Evolutionary conservation across 2,888 invertebrate species (phyloP), one percentile per base, ranked within the genome.

Genomic region (Oligia fasciuncula): DNA sequence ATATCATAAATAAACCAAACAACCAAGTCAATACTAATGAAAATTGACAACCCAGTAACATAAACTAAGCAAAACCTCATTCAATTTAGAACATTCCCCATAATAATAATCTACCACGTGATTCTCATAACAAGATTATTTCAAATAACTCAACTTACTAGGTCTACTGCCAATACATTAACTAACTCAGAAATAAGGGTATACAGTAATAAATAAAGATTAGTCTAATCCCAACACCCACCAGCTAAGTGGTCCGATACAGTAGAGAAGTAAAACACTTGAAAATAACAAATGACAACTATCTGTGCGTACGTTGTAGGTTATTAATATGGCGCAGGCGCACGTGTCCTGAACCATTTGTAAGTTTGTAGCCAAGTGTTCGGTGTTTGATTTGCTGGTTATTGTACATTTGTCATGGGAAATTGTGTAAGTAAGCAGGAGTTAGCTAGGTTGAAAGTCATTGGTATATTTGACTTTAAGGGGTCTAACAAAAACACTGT

Each of bases 281-380:
- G 88, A 87, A 91, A 90, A 91, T 94, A 93, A 94, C 90, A 92
- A 94, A 95, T 95, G 94, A 86, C 81, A 57, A 90, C 93, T 91
- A 93, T 95, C 91, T 87, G 84, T 85, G 87, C 85, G 88, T 92
- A 92, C 92, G 92, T 90, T 93, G 95, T 95, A 90, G 76, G 87
- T 92, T 91, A 95, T 95, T 95, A 95, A 95, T 95, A 94, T 91
- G 78, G 87, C 89, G 94, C 95, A 94, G 77, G 86, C 88, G 94
- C 95, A 95, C 95, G 95, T 95, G 86, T 91, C 62, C 40, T 23
- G 67, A 35, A 35, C 51, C 57, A 62, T 77, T 88, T 77, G 75
- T 77, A 66, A 67, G 14, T 73, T 68, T 80, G 81, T 80, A 71
- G 63, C 68, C 40, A 69, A 82, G 86, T 89, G 87, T 85, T 84